These are phyloP conservation scores for Tokudaia tokunoshimensis DNA, from an alignment of 2,797 vertebrate genomes.

Conservation along the genomic window DNA sequence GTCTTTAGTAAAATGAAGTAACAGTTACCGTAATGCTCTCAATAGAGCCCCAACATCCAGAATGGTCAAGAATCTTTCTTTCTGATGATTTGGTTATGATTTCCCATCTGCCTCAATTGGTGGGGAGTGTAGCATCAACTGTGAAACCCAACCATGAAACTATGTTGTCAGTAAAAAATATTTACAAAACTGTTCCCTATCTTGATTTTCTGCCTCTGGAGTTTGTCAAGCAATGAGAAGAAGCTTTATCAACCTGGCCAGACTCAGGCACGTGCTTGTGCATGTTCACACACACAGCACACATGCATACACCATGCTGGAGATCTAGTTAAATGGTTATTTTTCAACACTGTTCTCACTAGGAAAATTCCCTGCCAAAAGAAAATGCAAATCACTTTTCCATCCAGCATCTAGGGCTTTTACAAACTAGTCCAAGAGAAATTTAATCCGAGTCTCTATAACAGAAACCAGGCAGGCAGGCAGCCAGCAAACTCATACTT, in stretches of 20 bases:
- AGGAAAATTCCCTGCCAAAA: conserved; percentile 72
- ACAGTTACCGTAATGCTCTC: not conserved
- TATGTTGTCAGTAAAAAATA: not conserved
- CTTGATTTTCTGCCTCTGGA: conserved; percentile 51
- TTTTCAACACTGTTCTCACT: conserved; percentile 69
- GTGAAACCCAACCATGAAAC: not conserved
- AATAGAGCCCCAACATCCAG: not conserved
- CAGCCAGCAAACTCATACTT: conserved; percentile 67
- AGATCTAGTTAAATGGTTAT: conserved; percentile 29
- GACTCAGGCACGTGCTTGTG: not conserved
- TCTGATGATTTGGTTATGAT: not conserved
- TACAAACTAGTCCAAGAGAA: conserved; percentile 70
- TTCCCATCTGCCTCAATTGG: not conserved
- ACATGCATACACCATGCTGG: not conserved
- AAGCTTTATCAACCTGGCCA: conserved; percentile 1
- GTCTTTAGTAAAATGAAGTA: not conserved
- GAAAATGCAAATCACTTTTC: conserved; percentile 79
- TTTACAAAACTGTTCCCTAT: conserved; percentile 27
- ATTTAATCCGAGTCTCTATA: conserved; percentile 71
- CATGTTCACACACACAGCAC: not conserved
- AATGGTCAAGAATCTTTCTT: not conserved
- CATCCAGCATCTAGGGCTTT: conserved; percentile 57
- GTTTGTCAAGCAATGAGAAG: conserved; percentile 16
- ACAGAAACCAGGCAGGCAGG: conserved; percentile 70
- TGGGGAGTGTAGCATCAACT: conserved; percentile 24